Percentiles rank a stretch among this genome's conserved stretches.
Conservation (phyloP, 2,797 vertebrate species). For the Poecile montanus region DNA sequence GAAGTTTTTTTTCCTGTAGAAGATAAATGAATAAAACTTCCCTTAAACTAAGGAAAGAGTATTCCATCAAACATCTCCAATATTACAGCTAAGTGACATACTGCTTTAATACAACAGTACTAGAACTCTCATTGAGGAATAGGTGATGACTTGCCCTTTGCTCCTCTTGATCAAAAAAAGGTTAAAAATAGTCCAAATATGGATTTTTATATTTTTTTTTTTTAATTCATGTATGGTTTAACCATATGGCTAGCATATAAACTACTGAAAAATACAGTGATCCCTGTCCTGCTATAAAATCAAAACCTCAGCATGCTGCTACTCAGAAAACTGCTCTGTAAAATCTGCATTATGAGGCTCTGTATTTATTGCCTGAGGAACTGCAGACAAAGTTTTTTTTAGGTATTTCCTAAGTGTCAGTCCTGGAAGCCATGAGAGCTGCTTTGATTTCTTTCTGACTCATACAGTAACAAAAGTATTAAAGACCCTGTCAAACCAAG, state of each 20-base stretch:
- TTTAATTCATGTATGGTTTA: not conserved
- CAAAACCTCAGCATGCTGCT: not conserved
- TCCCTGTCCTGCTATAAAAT: not conserved
- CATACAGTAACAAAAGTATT: not conserved
- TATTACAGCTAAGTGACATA: not conserved
- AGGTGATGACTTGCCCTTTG: not conserved
- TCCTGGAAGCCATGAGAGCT: not conserved
- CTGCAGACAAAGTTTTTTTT: not conserved
- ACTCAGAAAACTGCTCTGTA: not conserved
- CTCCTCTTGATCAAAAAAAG: not conserved
- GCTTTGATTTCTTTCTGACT: slow-evolving; percentile 30
- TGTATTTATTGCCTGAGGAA: not conserved
- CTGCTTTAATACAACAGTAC: not conserved
- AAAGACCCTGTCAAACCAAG: not conserved
- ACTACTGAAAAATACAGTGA: not conserved
- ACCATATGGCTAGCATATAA: not conserved
- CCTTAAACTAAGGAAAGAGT: not conserved
- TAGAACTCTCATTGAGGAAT: not conserved
- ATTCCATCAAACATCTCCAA: not conserved
- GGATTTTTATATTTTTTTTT: not conserved
- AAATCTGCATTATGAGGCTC: slow-evolving; percentile 1
- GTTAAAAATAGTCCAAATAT: not conserved
- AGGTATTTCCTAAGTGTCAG: slow-evolving; percentile 2
- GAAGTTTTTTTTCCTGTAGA: not conserved
- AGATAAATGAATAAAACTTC: not conserved